These are phyloP conservation scores for Pterocles burchelli DNA, from an alignment of 2,113 vertebrate species.

Conservation along the genomic window DNA sequence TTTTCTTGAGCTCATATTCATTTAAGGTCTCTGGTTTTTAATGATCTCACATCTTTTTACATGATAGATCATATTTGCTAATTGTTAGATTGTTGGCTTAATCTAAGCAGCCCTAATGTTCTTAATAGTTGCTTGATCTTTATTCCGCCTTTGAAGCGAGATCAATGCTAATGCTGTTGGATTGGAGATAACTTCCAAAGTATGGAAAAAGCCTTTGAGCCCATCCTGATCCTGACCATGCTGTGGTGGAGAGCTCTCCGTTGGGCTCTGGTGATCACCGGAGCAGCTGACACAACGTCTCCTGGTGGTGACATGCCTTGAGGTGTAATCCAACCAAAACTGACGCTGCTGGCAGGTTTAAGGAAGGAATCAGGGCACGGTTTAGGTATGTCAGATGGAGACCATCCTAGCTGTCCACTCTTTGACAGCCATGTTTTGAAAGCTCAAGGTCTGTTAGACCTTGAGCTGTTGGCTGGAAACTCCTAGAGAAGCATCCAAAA, in stretches of 20 bases:
- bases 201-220: too few species aligned
- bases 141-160: not conserved
- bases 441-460: not conserved
- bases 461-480: not conserved
- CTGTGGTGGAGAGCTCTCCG: rapidly evolving
- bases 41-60: not conserved
- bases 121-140: not conserved
- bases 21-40: not conserved
- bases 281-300: not conserved
- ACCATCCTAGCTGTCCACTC: not conserved
- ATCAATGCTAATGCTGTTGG: not conserved
- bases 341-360: not conserved
- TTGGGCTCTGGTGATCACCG: not conserved
- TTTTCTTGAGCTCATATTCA: not conserved
- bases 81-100: not conserved
- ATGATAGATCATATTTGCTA: not conserved
- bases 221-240: not conserved
- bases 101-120: not conserved
- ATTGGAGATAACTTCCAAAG: not conserved
- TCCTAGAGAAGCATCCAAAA: not conserved
- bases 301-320: not conserved
- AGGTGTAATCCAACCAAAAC: not conserved
- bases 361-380: not conserved
- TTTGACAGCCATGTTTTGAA: not conserved
- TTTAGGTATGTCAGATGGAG: not conserved